A percentile compares a stretch with the other conserved stretches of the same genome.
Conservation (phyloP, 2,797 vertebrate species). For the Lepus townsendii region DNA sequence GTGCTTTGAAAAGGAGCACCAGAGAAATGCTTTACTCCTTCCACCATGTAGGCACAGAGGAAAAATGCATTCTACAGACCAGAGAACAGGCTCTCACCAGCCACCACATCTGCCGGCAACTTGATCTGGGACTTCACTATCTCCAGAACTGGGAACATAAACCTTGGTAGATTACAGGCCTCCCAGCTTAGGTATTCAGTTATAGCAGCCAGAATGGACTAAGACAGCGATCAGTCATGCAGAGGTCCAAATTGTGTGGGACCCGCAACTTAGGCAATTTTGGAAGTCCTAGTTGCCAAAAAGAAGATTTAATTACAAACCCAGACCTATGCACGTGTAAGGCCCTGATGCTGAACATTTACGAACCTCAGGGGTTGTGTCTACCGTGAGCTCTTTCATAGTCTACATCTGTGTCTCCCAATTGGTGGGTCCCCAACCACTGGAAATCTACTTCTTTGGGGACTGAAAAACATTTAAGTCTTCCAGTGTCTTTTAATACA, state of each 20-base stretch:
- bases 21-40: background rate
- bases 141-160: background rate
- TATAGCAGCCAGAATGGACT: background rate
- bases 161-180: background rate
- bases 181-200: background rate
- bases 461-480: slow-evolving; percentile 39
- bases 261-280: background rate
- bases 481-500: slow-evolving; percentile 61
- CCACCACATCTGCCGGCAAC: background rate
- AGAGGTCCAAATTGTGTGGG: background rate
- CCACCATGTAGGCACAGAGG: background rate
- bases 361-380: background rate
- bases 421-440: background rate
- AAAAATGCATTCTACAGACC: background rate
- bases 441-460: slow-evolving; percentile 59
- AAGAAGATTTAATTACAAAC: background rate
- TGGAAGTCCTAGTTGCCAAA: background rate
- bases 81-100: background rate
- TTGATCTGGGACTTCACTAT: background rate
- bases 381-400: background rate
- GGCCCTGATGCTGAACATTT: background rate
- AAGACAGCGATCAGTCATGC: background rate
- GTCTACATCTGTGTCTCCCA: background rate
- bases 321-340: background rate
- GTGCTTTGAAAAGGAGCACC: background rate